Percentiles rank a stretch among this genome's conserved stretches.
Conservation (phyloP, 2,888 invertebrate species). For the Mellilla xanthometata region DNA sequence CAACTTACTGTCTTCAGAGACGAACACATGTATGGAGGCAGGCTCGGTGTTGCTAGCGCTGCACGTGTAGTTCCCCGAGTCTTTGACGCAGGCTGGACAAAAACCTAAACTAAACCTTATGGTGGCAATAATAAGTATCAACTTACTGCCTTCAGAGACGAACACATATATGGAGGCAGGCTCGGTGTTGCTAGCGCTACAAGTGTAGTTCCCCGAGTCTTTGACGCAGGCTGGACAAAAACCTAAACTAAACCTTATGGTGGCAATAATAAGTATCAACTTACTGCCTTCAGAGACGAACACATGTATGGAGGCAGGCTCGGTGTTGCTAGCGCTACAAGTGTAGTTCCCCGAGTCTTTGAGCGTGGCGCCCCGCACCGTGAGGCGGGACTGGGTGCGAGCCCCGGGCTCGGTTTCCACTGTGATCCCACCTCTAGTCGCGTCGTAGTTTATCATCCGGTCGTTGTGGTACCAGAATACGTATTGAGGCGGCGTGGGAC, state of each 20-base stretch:
- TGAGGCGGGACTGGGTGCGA: conserved; percentile 92
- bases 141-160: conserved; percentile 92
- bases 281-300: conserved; percentile 94
- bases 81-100: too few relatives aligned
- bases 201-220: conserved; percentile 96
- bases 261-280: not conserved
- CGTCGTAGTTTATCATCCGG: conserved; percentile 96
- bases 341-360: conserved; percentile 96
- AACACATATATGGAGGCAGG: conserved; percentile 94
- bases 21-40: too few relatives aligned
- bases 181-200: conserved; percentile 95
- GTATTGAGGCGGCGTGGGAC: conserved; percentile 96
- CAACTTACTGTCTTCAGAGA: too few relatives aligned
- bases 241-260: too few relatives aligned
- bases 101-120: too few relatives aligned
- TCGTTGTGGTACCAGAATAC: conserved; percentile 98
- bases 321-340: conserved; percentile 94
- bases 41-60: too few relatives aligned
- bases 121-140: not conserved
- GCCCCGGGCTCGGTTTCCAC: conserved; percentile 94
- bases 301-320: conserved; percentile 94
- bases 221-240: too few relatives aligned
- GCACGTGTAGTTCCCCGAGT: too few relatives aligned
- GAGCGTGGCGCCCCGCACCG: conserved; percentile 92
- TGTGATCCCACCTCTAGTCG: conserved; percentile 89